Percentiles rank a stretch among this genome's conserved stretches.
phyloP scores from a whole-genome alignment of 2,888 invertebrate genomes.

The Orchesellides sinensis region DNA sequence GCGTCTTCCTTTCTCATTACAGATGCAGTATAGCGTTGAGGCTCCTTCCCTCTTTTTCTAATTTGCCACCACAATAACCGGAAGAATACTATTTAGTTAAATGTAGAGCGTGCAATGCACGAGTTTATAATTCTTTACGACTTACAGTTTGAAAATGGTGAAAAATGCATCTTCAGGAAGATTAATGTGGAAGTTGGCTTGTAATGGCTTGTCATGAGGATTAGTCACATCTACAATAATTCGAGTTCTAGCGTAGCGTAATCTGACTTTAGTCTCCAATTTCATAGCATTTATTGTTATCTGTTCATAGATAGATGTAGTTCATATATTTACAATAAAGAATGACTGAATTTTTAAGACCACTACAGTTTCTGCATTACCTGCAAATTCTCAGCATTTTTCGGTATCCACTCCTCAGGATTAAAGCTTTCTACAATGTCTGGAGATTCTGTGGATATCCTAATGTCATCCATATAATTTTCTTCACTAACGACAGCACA shows the following conservation, averaged over 20 bases:
- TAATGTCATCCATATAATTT: not conserved
- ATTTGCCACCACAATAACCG: no score
- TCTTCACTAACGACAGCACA: not conserved
- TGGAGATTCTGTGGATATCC: conserved; percentile 37
- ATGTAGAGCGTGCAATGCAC: not conserved
- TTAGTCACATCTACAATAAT: conserved; percentile 76
- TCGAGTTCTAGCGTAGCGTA: conserved; percentile 76
- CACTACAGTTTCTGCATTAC: no score
- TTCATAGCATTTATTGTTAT: conserved; percentile 7
- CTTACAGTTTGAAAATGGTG: conserved; percentile 75
- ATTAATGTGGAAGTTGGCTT: conserved; percentile 74
- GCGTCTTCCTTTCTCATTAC: conserved; percentile 75
- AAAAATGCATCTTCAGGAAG: conserved; percentile 75
- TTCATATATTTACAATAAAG: not conserved
- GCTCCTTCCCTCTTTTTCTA: conserved; percentile 62
- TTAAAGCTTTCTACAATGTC: conserved; percentile 34
- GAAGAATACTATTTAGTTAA: no score
- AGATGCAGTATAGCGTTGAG: conserved; percentile 64
- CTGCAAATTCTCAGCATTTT: no score
- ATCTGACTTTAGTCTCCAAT: conserved; percentile 75
- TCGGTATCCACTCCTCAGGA: conserved; percentile 8
- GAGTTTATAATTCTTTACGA: not conserved
- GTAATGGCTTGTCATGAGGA: conserved; percentile 68
- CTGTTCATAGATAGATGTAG: conserved; percentile 8
- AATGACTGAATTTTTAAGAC: not conserved